phyloP scores from a whole-genome alignment of 1,140 invertebrate genomes.

The Heliconius hermathena region DNA sequence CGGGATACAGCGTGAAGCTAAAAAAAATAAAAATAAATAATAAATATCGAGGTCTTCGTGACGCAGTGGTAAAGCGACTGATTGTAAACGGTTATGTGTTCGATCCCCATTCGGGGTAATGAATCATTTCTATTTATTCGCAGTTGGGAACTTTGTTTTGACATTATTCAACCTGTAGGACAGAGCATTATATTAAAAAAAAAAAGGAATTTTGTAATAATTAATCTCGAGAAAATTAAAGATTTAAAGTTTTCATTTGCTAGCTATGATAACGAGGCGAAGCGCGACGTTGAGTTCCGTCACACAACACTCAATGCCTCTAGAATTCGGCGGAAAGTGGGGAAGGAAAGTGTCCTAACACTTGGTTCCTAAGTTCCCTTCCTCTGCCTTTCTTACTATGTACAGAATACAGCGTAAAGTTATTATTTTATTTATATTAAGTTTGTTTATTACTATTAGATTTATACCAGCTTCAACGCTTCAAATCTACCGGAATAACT shows the following conservation, averaged over 20 bases:
- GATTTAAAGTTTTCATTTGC: background rate
- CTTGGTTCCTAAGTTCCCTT: background rate
- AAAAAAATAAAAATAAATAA: too few species aligned
- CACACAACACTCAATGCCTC: background rate
- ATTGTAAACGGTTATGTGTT: background rate
- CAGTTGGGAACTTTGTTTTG: too few species aligned
- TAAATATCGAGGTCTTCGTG: background rate
- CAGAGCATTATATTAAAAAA: too few species aligned
- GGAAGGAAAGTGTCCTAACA: background rate
- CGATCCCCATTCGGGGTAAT: background rate
- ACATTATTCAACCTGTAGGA: too few species aligned
- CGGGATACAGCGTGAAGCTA: too few species aligned
- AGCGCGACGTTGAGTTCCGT: background rate
- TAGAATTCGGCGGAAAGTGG: background rate
- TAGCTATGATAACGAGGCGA: background rate
- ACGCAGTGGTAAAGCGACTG: background rate
- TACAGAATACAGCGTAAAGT: background rate
- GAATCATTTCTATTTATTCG: background rate
- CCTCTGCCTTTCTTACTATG: background rate
- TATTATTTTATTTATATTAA: background rate
- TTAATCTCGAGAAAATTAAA: too few species aligned
- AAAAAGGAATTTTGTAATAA: too few species aligned
- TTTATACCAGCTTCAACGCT: background rate
- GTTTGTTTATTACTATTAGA: background rate
- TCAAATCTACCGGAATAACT: background rate